These are phyloP conservation scores for Pantherophis alleghaniensis DNA, from an alignment of 2,797 vertebrate genomes.

Conservation along the genomic window DNA sequence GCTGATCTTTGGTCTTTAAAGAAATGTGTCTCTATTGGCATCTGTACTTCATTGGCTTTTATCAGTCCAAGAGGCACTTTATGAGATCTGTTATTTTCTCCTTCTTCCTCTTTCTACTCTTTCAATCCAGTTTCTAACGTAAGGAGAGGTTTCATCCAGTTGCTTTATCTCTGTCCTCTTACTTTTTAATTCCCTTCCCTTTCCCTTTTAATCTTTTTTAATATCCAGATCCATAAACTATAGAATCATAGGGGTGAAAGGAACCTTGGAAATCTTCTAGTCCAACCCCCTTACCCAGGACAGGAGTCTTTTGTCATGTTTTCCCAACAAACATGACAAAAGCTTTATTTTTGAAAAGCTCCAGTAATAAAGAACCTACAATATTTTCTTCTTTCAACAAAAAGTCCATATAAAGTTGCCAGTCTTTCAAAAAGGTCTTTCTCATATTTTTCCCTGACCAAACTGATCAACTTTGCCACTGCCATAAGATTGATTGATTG, in stretches of 20 bases:
- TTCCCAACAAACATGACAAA: too few relatives aligned
- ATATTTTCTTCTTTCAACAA: too few relatives aligned
- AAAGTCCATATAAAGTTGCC: neutral
- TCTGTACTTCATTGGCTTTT: neutral
- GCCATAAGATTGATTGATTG: too few relatives aligned
- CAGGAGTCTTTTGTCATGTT: too few relatives aligned
- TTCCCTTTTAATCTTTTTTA: neutral
- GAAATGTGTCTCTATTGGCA: neutral
- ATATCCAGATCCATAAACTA: neutral
- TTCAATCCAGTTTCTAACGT: neutral
- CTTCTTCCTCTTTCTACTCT: neutral
- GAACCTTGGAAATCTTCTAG: too few relatives aligned
- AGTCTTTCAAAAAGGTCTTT: neutral
- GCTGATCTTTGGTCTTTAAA: neutral
- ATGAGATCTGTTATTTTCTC: neutral
- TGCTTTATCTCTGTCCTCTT: neutral
- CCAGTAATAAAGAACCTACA: too few relatives aligned
- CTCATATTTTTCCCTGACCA: too few relatives aligned
- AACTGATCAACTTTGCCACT: neutral
- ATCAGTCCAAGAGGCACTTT: neutral
- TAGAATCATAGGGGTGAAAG: too few relatives aligned
- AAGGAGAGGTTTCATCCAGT: neutral
- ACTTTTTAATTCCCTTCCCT: neutral
- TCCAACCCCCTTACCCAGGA: too few relatives aligned
- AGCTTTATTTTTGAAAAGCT: too few relatives aligned